Evolutionary conservation across 2,888 invertebrate species (phyloP).

Genomic region (Ormyrus thymus): DNA sequence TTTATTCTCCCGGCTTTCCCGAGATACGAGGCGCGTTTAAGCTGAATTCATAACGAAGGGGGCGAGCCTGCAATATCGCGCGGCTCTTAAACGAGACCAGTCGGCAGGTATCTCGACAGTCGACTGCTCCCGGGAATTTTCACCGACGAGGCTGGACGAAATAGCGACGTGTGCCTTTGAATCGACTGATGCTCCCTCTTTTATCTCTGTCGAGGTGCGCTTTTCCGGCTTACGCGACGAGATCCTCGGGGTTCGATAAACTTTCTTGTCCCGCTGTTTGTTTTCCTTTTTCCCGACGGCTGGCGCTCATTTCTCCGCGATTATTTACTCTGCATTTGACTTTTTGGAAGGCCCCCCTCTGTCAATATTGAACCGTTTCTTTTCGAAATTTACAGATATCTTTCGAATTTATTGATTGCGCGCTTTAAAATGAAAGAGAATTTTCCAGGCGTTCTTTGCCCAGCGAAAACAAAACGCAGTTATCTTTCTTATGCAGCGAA

Average conservation of each 20-base stretch:
- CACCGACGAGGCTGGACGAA: not conserved
- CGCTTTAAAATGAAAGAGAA: not conserved
- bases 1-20: not conserved
- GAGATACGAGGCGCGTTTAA: slow-evolving; percentile 39
- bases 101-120: not conserved
- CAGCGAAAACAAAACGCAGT: slow-evolving; percentile 34
- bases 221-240: not conserved
- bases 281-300: too few species aligned
- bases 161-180: slow-evolving; percentile 28
- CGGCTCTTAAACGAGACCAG: slow-evolving; percentile 22
- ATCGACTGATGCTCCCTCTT: slow-evolving; percentile 18
- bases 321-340: too few species aligned
- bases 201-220: not conserved
- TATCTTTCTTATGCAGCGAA: slow-evolving; percentile 37
- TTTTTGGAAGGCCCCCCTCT: too few species aligned
- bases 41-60: slow-evolving; percentile 47
- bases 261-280: too few species aligned
- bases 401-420: too few species aligned
- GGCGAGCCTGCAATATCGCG: slow-evolving; percentile 25
- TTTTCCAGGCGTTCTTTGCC: not conserved
- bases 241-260: too few species aligned
- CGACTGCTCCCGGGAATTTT: not conserved
- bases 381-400: too few species aligned
- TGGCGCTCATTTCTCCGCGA: too few species aligned
- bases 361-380: too few species aligned